Evolutionary conservation across 2,113 vertebrate species (phyloP), one percentile per base, ranked within the genome.

Genomic region (Spea multiplicata): DNA sequence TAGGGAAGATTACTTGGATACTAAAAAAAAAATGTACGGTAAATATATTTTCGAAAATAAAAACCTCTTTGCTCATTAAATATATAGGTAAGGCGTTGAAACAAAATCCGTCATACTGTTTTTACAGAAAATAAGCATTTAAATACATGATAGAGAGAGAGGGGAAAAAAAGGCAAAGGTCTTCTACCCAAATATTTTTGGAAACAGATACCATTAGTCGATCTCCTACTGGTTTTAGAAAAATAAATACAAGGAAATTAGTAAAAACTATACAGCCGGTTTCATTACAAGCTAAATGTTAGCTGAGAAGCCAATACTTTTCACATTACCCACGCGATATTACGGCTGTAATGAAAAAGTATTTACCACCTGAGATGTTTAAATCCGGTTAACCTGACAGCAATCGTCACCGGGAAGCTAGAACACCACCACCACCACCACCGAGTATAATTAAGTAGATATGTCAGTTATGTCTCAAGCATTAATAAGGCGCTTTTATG

Each of bases 341-440:
- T 12, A 9, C 10, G 12, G 4, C 10, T 17, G 16, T 2, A 64
- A 6, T 1, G 3, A 64, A 53, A 61, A 64, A 17, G 61, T 13
- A 9, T 64, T 52, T 72, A 57, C 70, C 61, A 73, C 76, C 76
- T 73, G 76, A 79, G 76, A 79, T 53, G 45, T 6, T 53, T 46
- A 52, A 30, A 30, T 61, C 50, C 66, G 59, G 50, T 52, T 78
- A 53, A 8, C 30, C n/a, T 8, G 57, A 57, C 61, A 66, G 3
- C 49, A 66, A 12, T 59, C 30, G 50, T 80, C 70, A 71, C 8
- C 13, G n/a, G 62, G 47, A n/a, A 16, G 49, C 8, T 72, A 47
- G 8, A 52, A 46, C 55, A 71, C 47, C 49, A 53, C 69, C 68
- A 44, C 49, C 69, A 71, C n/a, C n/a, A n/a, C n/a, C n/a, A n/a